These are phyloP conservation scores for Drosophila quasianomalipes DNA, from an alignment of 2,888 invertebrate species.

Conservation along the genomic window DNA sequence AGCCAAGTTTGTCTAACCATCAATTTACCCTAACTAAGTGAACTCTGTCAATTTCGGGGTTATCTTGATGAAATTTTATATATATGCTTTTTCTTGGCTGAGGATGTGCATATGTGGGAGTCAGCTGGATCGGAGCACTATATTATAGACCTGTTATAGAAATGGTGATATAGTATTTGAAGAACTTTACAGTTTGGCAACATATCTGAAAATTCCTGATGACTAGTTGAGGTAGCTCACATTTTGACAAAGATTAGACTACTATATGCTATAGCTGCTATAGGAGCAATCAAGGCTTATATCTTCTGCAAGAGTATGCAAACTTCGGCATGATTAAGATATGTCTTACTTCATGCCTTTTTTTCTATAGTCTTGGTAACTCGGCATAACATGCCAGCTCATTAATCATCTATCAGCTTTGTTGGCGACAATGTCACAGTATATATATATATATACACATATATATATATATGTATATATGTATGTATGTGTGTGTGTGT, in stretches of 20 bases:
- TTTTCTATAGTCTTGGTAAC: constrained; percentile 32
- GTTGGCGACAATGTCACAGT: constrained; percentile 75
- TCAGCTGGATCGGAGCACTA: background rate
- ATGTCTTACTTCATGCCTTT: background rate
- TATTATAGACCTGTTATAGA: background rate
- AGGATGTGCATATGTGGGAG: background rate
- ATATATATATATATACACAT: constrained; percentile 22
- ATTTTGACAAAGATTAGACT: no score
- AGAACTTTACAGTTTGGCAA: background rate
- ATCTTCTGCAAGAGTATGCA: background rate
- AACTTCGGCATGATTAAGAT: background rate
- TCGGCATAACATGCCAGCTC: constrained; percentile 61
- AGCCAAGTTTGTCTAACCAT: background rate
- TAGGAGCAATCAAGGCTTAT: background rate
- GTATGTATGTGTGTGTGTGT: constrained; percentile 10
- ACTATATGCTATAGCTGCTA: no score
- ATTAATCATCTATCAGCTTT: constrained; percentile 78
- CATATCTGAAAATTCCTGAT: background rate
- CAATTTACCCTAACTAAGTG: background rate
- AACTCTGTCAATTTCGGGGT: background rate
- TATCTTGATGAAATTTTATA: background rate
- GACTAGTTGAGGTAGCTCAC: no score
- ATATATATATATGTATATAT: constrained; percentile 33
- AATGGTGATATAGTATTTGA: background rate
- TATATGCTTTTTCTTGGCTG: background rate